These are phyloP conservation scores for Penaeus chinensis DNA, from an alignment of 1,140 invertebrate species.

Conservation along the genomic window DNA sequence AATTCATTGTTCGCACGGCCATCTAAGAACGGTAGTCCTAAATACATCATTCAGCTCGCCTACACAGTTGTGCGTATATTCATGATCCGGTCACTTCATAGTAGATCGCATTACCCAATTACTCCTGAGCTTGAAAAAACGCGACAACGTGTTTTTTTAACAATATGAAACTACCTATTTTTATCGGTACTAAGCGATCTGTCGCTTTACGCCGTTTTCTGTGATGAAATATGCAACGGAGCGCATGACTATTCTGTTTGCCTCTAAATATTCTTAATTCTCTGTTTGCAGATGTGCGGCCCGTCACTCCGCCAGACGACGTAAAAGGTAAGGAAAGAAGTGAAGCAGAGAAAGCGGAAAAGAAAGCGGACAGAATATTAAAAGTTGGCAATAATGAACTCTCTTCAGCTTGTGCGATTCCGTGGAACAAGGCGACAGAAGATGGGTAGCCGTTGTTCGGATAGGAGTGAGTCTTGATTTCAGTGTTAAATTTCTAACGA, in stretches of 20 bases:
- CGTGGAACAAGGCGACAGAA: conserved; percentile 67
- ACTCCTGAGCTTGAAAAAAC: too few species aligned
- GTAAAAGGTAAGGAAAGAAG: conserved; percentile 7
- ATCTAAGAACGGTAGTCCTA: too few species aligned
- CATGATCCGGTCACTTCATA: too few species aligned
- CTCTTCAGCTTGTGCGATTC: conserved; percentile 70
- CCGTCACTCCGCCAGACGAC: conserved; percentile 68
- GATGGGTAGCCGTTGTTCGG: conserved; percentile 66
- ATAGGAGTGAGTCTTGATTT: too few species aligned
- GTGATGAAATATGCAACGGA: not conserved
- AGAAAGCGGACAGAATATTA: conserved; percentile 65
- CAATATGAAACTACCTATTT: too few species aligned
- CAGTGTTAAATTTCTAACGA: too few species aligned
- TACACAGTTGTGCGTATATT: too few species aligned
- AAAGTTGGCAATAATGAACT: conserved; percentile 71
- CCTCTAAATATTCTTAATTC: not conserved
- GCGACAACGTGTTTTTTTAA: too few species aligned
- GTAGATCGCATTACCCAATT: too few species aligned
- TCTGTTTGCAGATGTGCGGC: conserved; percentile 67
- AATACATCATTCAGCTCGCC: too few species aligned
- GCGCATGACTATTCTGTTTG: not conserved
- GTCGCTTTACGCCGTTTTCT: not conserved
- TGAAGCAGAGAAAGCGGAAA: conserved; percentile 60
- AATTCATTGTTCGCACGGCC: too few species aligned
- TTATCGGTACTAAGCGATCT: not conserved